A percentile compares a stretch with the other conserved stretches of the same genome.
These are phyloP conservation scores for Sclerurus mexicanus DNA, from an alignment of 2,113 vertebrate genomes.

Conservation along the genomic window DNA sequence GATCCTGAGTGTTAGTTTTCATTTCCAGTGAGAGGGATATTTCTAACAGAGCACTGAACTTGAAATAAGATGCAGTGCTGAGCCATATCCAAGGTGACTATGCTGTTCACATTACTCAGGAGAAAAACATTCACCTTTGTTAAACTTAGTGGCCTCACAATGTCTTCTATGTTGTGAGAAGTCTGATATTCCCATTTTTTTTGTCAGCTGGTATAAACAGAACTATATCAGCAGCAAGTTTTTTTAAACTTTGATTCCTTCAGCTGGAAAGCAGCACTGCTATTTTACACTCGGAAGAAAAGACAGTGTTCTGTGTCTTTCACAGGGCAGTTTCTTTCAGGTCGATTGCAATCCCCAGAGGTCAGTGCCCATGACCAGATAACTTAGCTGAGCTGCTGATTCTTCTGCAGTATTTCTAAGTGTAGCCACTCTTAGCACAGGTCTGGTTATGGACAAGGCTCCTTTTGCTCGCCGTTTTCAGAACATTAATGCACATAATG, in stretches of 20 bases:
- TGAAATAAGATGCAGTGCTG: neutral
- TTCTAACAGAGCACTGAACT: neutral
- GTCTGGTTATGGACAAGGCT: neutral
- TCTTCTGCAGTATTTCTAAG: neutral
- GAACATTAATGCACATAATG: neutral
- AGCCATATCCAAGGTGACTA: neutral
- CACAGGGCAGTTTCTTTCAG: rapidly evolving
- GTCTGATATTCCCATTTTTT: neutral
- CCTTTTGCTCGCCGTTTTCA: neutral
- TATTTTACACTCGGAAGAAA: neutral
- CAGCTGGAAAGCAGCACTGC: neutral
- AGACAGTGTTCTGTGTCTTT: neutral
- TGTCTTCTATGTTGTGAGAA: neutral
- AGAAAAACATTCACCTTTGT: neutral
- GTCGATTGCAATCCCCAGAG: neutral
- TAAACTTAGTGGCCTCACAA: neutral
- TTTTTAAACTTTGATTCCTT: neutral
- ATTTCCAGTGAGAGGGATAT: neutral
- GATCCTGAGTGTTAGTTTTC: neutral
- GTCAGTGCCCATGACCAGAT: neutral
- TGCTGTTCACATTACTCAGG: neutral
- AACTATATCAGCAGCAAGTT: neutral
- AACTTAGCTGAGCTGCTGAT: neutral
- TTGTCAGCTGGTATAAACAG: neutral
- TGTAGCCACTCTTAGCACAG: rapidly evolving